A percentile compares a stretch with the other conserved stretches of the same genome.
phyloP scores from a whole-genome alignment of 2,888 invertebrate genomes.

The Heliconius aoede region DNA sequence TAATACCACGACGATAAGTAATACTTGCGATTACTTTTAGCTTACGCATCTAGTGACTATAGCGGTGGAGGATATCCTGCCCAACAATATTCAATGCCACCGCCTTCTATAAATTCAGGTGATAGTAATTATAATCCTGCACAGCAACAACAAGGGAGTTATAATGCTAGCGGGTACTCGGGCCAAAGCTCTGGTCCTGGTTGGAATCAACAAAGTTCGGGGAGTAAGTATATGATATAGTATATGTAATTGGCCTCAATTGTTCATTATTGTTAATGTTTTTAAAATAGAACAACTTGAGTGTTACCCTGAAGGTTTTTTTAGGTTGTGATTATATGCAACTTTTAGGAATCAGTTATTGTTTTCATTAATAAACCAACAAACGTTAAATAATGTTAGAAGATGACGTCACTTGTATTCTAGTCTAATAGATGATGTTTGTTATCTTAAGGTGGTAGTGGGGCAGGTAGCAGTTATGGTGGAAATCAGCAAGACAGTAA shows the following conservation, averaged over 20 bases:
- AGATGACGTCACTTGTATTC: too few species aligned
- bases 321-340: too few species aligned
- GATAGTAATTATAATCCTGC: conserved; percentile 69
- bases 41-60: conserved; percentile 73
- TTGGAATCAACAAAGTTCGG: conserved; percentile 70
- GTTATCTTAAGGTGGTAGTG: conserved; percentile 52
- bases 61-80: conserved; percentile 72
- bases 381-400: too few species aligned
- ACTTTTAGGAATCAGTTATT: too few species aligned
- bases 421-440: not conserved
- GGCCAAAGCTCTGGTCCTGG: conserved; percentile 64
- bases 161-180: conserved; percentile 66
- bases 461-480: conserved; percentile 66
- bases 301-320: too few species aligned
- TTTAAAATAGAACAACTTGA: too few species aligned
- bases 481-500: conserved; percentile 59
- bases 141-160: conserved; percentile 63
- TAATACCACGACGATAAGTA: conserved; percentile 18
- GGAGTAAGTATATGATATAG: conserved; percentile 52
- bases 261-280: not conserved
- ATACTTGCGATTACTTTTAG: conserved; percentile 52
- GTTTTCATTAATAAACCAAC: too few species aligned
- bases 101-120: conserved; percentile 70
- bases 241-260: too few species aligned
- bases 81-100: conserved; percentile 78